Percentiles rank a stretch among this genome's conserved stretches.
phyloP scores from a whole-genome alignment of 1,140 invertebrate genomes.

The Scaptomyza graminum region DNA sequence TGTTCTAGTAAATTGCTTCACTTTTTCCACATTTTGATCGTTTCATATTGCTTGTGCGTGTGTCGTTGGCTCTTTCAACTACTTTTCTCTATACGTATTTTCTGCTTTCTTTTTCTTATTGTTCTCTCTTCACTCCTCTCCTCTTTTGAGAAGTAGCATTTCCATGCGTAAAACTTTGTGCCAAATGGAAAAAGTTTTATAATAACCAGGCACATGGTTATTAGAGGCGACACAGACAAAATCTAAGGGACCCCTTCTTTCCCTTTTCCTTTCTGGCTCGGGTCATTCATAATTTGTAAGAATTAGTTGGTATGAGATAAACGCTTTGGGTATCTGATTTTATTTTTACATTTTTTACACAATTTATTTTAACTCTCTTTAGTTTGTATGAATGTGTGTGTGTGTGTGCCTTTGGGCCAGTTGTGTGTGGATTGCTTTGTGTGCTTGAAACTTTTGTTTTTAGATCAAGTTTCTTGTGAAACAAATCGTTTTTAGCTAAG shows the following conservation, averaged over 20 bases:
- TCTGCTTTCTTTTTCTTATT: background rate
- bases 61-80: conserved; percentile 19
- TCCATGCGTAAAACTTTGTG: conserved; percentile 48
- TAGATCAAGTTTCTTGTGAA: conserved; percentile 26
- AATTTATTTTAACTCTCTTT: background rate
- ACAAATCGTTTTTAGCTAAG: conserved; percentile 27
- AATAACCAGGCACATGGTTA: conserved; percentile 62
- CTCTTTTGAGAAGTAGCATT: conserved; percentile 18
- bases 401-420: background rate
- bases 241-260: conserved; percentile 23
- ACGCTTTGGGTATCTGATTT: conserved; percentile 16
- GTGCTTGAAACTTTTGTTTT: conserved; percentile 22
- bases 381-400: background rate
- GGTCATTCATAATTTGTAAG: conserved; percentile 48
- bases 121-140: background rate
- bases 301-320: conserved; percentile 49
- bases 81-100: background rate
- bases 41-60: conserved; percentile 53
- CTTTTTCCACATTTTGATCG: conserved; percentile 62
- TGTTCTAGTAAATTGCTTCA: conserved; percentile 60
- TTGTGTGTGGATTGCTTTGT: conserved; percentile 8
- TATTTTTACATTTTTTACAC: conserved; percentile 4
- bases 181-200: conserved; percentile 65
- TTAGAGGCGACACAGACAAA: conserved; percentile 44
- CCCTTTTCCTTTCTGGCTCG: conserved; percentile 1